These are phyloP conservation scores for Scelioninae gen. 1 DNA, from an alignment of 2,888 invertebrate genomes.

Conservation along the genomic window DNA sequence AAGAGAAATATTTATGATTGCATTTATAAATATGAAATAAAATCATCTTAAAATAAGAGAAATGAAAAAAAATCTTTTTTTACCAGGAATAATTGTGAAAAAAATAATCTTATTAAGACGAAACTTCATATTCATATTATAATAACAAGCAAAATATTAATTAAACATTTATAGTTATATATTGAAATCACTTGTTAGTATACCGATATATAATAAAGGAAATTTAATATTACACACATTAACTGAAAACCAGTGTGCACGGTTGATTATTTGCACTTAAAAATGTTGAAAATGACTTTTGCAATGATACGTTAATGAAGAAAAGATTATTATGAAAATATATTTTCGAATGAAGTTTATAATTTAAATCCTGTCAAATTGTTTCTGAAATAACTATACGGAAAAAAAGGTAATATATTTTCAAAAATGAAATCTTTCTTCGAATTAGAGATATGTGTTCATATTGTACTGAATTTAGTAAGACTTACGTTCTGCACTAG, in stretches of 20 bases:
- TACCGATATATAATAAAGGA: neutral
- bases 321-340: conserved; percentile 18
- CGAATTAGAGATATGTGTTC: no score
- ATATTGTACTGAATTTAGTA: neutral
- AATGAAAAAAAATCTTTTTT: no score
- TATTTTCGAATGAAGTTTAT: neutral
- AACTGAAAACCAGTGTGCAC: neutral
- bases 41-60: no score
- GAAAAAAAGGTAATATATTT: neutral
- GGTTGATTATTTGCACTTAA: neutral
- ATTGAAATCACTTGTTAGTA: neutral
- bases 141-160: no score
- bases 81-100: no score
- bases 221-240: neutral
- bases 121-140: no score
- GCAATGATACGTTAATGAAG: neutral
- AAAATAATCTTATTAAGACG: no score
- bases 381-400: neutral
- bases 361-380: no score
- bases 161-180: no score
- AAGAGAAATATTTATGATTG: no score
- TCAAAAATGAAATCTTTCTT: neutral
- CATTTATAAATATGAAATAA: no score
- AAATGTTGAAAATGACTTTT: conserved; percentile 2
- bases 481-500: conserved; percentile 85